Evolutionary conservation across 2,888 invertebrate genomes (phyloP).

Genomic region (Phoronis australis): DNA sequence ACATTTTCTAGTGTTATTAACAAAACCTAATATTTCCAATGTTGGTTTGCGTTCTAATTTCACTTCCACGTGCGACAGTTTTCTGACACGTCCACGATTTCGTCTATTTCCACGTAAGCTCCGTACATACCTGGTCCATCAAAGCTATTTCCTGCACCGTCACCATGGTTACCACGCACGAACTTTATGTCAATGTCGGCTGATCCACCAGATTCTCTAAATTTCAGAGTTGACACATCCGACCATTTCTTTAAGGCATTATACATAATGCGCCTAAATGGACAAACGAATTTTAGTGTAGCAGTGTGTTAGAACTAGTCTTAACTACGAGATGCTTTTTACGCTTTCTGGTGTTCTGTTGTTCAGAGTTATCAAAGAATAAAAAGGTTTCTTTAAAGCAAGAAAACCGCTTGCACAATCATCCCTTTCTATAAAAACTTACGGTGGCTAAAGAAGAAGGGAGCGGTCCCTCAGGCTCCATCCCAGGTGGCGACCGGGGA

Average conservation of each 20-base stretch:
- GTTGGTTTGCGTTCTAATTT: background rate
- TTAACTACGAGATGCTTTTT: too few species aligned
- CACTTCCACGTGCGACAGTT: background rate
- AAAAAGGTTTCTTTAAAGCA: too few species aligned
- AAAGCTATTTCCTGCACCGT: slow-evolving; percentile 35
- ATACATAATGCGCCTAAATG: slow-evolving; percentile 29
- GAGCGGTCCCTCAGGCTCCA: background rate
- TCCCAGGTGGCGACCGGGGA: too few species aligned
- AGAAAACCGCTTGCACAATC: too few species aligned
- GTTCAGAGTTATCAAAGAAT: too few species aligned
- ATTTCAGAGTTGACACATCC: slow-evolving; percentile 30
- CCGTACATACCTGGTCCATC: slow-evolving; percentile 41
- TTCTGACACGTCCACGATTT: background rate
- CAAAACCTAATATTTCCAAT: too few species aligned
- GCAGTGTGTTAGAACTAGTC: too few species aligned
- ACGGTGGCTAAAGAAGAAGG: background rate
- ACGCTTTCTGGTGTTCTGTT: too few species aligned
- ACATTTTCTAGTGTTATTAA: too few species aligned
- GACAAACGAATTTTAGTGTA: too few species aligned
- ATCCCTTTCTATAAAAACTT: too few species aligned
- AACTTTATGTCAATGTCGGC: slow-evolving; percentile 43
- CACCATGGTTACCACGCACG: slow-evolving; percentile 32
- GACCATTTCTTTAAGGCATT: slow-evolving; percentile 40
- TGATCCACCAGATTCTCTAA: slow-evolving; percentile 22
- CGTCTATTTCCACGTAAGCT: too few species aligned